phyloP scores from a whole-genome alignment of 2,113 vertebrate species.

The Esox niger region DNA sequence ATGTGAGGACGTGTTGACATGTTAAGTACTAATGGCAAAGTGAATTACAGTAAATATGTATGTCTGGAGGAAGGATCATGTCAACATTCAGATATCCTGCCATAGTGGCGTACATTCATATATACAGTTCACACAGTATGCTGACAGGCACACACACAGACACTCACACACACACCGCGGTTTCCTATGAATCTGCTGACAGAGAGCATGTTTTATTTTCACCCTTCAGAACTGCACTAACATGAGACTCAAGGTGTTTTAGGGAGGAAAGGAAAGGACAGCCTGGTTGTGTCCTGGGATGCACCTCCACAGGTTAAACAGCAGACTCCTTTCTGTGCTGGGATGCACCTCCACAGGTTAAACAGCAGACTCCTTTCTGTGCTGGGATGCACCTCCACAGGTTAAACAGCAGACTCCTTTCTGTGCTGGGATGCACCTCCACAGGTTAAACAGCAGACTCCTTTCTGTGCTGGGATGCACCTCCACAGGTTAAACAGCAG shows the following conservation, averaged over 20 bases:
- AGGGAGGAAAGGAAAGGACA: neutral
- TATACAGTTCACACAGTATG: neutral
- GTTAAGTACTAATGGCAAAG: neutral
- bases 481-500: too few species aligned
- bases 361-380: too few species aligned
- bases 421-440: neutral
- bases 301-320: neutral
- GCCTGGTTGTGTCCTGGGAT: neutral
- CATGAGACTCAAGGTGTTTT: neutral
- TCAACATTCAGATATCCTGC: slow-evolving; percentile 1
- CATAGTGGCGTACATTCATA: slow-evolving; percentile 1
- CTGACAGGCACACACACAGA: slow-evolving; percentile 8
- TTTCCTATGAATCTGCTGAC: slow-evolving; percentile 1
- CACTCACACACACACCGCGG: neutral
- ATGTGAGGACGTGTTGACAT: neutral
- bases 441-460: too few species aligned
- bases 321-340: too few species aligned
- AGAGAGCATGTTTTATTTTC: neutral
- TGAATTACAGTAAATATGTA: neutral
- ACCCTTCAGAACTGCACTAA: neutral
- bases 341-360: too few species aligned
- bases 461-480: neutral
- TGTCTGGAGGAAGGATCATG: neutral
- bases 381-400: neutral
- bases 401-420: too few species aligned